Percentiles rank a stretch among this genome's conserved stretches.
Evolutionary conservation across 2,797 vertebrate species (phyloP).

Genomic region (Mus caroli): DNA sequence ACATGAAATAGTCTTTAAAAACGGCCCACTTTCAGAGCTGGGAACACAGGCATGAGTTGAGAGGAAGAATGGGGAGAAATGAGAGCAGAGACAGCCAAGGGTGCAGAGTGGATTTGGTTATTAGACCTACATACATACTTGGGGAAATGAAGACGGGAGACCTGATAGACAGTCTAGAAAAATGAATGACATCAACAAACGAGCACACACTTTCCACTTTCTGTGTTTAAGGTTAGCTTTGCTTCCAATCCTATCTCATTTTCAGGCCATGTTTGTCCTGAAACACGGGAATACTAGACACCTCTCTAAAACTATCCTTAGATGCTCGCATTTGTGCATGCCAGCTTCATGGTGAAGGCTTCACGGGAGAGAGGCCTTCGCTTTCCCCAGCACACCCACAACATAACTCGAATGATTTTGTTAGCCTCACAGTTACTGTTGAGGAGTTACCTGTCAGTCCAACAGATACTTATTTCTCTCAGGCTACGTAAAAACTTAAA

Average conservation of each 20-base stretch:
- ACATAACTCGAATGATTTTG: slow-evolving; percentile 36
- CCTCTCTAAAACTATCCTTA: slow-evolving; percentile 7
- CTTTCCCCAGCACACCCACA: slow-evolving; percentile 16
- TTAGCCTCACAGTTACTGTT: neutral
- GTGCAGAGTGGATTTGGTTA: neutral
- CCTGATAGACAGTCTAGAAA: neutral
- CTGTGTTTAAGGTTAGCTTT: neutral
- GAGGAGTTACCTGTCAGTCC: slow-evolving; percentile 9
- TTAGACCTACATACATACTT: neutral
- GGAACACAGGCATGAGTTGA: neutral
- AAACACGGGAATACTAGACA: neutral
- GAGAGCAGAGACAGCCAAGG: slow-evolving; percentile 38
- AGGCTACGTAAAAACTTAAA: neutral
- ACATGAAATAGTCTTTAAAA: neutral
- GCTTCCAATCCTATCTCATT: slow-evolving; percentile 10
- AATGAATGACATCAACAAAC: neutral
- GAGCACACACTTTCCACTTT: neutral
- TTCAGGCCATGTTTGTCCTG: neutral
- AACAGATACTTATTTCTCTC: neutral
- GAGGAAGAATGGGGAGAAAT: neutral
- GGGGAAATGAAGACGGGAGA: neutral
- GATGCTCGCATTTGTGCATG: slow-evolving; percentile 8
- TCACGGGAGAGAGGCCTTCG: neutral
- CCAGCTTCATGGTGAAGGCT: neutral
- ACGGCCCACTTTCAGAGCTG: neutral